Conservation (phyloP, 2,888 invertebrate species). For the Embidobia sp. region DNA sequence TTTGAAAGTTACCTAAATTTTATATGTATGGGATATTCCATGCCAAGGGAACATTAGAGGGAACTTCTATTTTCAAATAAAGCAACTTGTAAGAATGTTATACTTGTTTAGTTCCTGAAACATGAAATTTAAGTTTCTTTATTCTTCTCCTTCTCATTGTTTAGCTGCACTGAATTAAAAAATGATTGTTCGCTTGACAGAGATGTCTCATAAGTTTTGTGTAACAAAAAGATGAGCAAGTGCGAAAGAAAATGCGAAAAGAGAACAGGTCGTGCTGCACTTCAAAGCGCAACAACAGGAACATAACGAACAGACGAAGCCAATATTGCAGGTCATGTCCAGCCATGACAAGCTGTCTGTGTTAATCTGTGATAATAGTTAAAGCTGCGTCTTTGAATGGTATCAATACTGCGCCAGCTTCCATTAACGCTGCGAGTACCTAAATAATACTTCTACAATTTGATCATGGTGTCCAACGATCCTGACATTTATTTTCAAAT, state of each 20-base stretch:
- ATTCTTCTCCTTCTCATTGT: no score
- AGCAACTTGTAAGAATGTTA: no score
- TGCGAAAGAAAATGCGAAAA: neutral
- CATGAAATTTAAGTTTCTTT: no score
- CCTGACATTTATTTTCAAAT: neutral
- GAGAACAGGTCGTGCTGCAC: slow-evolving; percentile 26
- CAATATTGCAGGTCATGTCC: slow-evolving; percentile 68
- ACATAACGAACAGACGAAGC: slow-evolving; percentile 65
- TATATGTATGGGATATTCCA: slow-evolving; percentile 22
- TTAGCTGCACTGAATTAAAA: neutral
- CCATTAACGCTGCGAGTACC: slow-evolving; percentile 71
- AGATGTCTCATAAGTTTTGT: slow-evolving; percentile 36
- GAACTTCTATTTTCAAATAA: neutral
- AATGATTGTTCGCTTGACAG: slow-evolving; percentile 49
- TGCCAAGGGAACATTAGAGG: neutral
- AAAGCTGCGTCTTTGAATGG: slow-evolving; percentile 65
- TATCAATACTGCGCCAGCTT: slow-evolving; percentile 70
- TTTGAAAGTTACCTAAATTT: no score
- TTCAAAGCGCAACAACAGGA: slow-evolving; percentile 61
- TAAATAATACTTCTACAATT: slow-evolving; percentile 60
- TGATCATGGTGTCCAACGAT: slow-evolving; percentile 66
- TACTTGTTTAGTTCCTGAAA: no score
- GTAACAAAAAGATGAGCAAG: neutral
- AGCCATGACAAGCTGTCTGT: slow-evolving; percentile 77
- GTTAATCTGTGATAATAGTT: slow-evolving; percentile 81